Evolutionary conservation across 2,113 vertebrate genomes (phyloP), one percentile per base, ranked within the genome.

Genomic region (Dasyornis broadbenti): DNA sequence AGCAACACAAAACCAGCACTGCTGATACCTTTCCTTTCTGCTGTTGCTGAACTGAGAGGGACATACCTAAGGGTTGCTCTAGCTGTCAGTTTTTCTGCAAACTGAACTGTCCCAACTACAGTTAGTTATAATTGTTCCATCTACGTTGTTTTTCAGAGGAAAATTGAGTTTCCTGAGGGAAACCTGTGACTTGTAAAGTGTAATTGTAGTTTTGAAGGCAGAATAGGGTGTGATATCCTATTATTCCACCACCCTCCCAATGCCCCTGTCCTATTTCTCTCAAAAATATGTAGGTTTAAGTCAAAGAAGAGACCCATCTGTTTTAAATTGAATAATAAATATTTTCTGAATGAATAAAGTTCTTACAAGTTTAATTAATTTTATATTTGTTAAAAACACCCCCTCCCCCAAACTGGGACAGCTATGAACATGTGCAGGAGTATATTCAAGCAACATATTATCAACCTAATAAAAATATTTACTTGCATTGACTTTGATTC

Each of bases 391-490:
- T 80, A 78, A 83, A 73, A 72, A 10, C 13, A 69, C 7, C 9
- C 37, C 31, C 15, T 37, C 12, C 26, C 40, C 57, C 8, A 14
- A 33, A 82, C 1, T 53, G 65, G 66, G 50, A 52, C 33, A 80
- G 8, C n/a, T 59, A 47, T 33, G 33, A 70, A 52, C 19, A 9
- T 8, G 20, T 66, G 49, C 52, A 68, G 35, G 27, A 83, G 2
- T 50, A 53, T 3, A 28, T 66, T 88, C 79, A 93, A 49, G 90
- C 31, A 83, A 33, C 0, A 0, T 12, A 33, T 22, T 86, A 70
- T 63, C 39, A 90, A 54, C 6, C 9, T 59, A 77, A 81, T 75
- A 82, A 82, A 94, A 96, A 81, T 71, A 83, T 90, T 95, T 89
- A 63, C 59, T 92, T 47, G 6, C 9, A 64, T 21, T 37, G 44